Base-by-base conservation (phyloP, 1,140 invertebrate genomes). In the Diabrotica undecimpunctata region DNA sequence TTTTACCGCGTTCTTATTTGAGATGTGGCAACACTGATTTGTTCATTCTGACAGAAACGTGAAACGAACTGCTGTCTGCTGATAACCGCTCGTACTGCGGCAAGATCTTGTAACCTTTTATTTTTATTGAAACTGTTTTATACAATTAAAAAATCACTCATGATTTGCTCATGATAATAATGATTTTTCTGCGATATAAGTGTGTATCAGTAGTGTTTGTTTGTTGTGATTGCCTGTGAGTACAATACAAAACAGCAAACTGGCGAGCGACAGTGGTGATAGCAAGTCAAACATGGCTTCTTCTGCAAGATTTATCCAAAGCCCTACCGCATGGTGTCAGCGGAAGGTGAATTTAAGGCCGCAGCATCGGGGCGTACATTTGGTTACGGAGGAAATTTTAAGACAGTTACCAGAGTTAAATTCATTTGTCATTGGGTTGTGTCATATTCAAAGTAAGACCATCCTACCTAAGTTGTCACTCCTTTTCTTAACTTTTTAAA, bases 311-410 rank as follows among this genome's bases (percentile, higher is more conserved):
- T 90, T 91, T 80, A 91, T 95, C 80, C 93, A 95, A 85, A 92
- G 93, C 79, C 91, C 92, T 79, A 93, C 92, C 79, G 93, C 94
- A 80, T 97, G 95, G 95, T 95, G 96, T 86, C 95, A 97, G 84
- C 90, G 91, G 81, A 96, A 96, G 85, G 90, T 97, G 78, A 95
- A 95, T 82, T 85, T 97, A 76, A 87, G 94, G 79, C 93, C 94
- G 71, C 93, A 96, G 81, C 93, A 95, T 79, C 86, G 95, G 79
- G 94, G 95, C 73, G 93, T 96, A 74, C 95, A 97, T 83, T 85
- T 96, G 72, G 93, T 97, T 71, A 96, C 94, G 60, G 94, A 97
- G 80, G 95, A 97, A 85, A 94, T 97, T 73, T 84, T 96, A 41
- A 89, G 92, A 81, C 91, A 94, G 83, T 88, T 96, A 79, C 94